Base-by-base conservation (phyloP, 2,888 invertebrate species). In the Drosophila flavopinicola region DNA sequence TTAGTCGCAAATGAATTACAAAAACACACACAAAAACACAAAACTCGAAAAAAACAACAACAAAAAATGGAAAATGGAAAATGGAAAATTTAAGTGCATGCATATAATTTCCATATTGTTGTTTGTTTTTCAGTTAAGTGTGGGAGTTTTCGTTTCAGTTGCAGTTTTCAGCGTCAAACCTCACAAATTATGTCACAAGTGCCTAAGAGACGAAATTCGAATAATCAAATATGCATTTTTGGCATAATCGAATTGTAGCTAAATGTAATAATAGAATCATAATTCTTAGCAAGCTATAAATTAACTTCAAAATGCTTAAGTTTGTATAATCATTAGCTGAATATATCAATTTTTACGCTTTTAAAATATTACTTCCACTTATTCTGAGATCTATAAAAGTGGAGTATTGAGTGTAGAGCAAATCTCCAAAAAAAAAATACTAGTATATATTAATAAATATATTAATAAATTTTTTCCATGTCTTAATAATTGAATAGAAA, bases 1-100 rank as follows among this genome's bases (percentile, higher is more conserved):
- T 85, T 85, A 85, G 87, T 72, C 68, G 68, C 74, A 78, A 78
- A 59, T 75, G 49, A 66, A 78, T 66, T 66, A 53, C 69, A 60
- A 33, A 45, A 15, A 48, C 24, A 53, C 30, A 60, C 25, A 51
- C 42, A 56, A 33, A 48, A 47, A 35, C 47, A 48, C 23, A n/a
- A n/a, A n/a, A n/a, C n/a, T n/a, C 20, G 33, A 15, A 30, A 35
- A 41, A 29, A 39, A 49, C 7, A 58, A 38, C n/a, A n/a, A 29
- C 5, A 41, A 29, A 33, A 37, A 39, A 30, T 38, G 29, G 27
- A 30, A 30, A 35, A 45, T 15, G 33, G 27, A 37, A 37, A 48
- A 47, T 35, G 10, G 9, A 44, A 27, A 52, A 66, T 35, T 2
- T 4, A 70, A 49, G 32, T 72, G 56, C 63, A 47, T 56, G 63